Base-by-base conservation (phyloP, 1,140 invertebrate genomes). In the Lerema accius region DNA sequence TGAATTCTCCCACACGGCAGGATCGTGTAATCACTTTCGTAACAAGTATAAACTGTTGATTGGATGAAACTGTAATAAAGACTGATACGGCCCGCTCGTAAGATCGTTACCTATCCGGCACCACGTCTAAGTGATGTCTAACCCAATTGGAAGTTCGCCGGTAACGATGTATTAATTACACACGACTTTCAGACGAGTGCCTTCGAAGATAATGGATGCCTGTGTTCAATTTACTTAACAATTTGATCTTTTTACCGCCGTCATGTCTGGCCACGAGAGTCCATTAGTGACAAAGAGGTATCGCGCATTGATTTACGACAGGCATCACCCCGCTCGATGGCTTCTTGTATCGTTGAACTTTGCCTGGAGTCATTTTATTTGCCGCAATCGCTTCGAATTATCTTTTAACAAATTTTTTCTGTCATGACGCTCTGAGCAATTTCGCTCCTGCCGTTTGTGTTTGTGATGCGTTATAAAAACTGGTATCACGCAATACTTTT, bases 1-100 rank as follows among this genome's bases (percentile, higher is more conserved):
- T 83, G 78, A 84, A 84, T 84, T 76, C 40, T 56, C 53, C 68
- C 63, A 50, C 50, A 55, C 17, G 28, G 42, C 35, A 40, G 28
- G 16, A 0, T 10, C 23, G 9, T 55, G 11, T 56, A 56, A 56
- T 56, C 51, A 55, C 51, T 42, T 63, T 53, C 64, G 59, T 69
- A 71, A 65, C 69, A 67, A 71, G 62, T 71, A 67, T 73, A 67
- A 64, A 76, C 60, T 58, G 50, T 28, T 39, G 43, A 61, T 65
- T 28, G 35, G 67, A 55, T 61, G 9, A 9, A 43, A 56, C 67
- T 56, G 35, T 68, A 60, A 71, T 73, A 65, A 63, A 67, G 53
- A 43, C 28, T 19, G 28, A 58, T 56, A 58, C 39, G 10, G 26
- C 15, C 28, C 26, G 42, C 26, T 42, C 32, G 26, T 43, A 15